Evolutionary conservation across 2,797 vertebrate genomes (phyloP).

Genomic region (Remorina albescens): DNA sequence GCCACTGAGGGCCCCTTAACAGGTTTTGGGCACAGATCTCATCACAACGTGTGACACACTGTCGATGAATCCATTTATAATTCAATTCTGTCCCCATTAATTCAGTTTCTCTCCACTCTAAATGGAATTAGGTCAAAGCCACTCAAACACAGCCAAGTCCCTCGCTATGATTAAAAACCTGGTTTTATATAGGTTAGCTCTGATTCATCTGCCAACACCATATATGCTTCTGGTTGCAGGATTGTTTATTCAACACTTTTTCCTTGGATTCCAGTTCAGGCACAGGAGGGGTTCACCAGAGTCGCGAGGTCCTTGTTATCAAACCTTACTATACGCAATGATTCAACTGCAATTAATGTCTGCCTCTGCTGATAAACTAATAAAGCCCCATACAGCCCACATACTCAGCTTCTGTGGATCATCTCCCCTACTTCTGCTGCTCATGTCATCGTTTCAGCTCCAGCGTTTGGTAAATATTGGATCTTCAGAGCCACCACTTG

Average conservation of each 20-base stretch:
- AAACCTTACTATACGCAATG: slow-evolving; percentile 11
- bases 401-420: slow-evolving; percentile 9
- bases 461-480: not conserved
- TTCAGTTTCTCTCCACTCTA: slow-evolving; percentile 71
- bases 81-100: slow-evolving; percentile 79
- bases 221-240: slow-evolving; percentile 11
- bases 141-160: slow-evolving; percentile 50
- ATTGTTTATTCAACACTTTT: slow-evolving; percentile 68
- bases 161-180: slow-evolving; percentile 59
- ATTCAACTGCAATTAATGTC: slow-evolving; percentile 23
- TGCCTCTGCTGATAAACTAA: slow-evolving; percentile 16
- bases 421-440: not conserved
- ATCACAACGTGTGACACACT: slow-evolving; percentile 37
- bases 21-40: slow-evolving; percentile 43
- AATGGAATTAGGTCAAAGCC: slow-evolving; percentile 79
- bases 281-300: slow-evolving; percentile 23
- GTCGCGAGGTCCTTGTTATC: slow-evolving; percentile 13
- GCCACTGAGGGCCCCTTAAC: slow-evolving; percentile 18
- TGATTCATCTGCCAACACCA: slow-evolving; percentile 49
- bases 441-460: not conserved
- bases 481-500: not conserved
- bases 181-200: slow-evolving; percentile 71
- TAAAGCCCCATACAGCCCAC: slow-evolving; percentile 3
- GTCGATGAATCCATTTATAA: slow-evolving; percentile 68
- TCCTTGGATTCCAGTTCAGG: slow-evolving; percentile 3